Conservation (phyloP, 2,888 invertebrate species). For the Thecophora atra region DNA sequence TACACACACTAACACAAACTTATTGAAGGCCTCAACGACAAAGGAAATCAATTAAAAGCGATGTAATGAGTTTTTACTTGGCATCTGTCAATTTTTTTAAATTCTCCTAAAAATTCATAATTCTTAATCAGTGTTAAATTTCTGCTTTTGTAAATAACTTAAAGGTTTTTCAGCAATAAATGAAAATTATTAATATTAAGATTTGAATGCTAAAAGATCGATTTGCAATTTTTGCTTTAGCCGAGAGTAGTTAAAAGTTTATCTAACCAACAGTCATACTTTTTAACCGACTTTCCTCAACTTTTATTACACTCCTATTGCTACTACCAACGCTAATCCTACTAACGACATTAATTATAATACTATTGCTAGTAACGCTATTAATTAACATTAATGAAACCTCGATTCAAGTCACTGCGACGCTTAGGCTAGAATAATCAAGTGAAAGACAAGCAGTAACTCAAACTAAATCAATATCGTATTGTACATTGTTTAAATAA, state of each 20-base stretch:
- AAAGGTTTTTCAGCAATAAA: neutral
- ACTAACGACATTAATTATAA: conserved; percentile 4
- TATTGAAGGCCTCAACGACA: neutral
- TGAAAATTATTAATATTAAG: neutral
- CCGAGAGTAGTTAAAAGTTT: neutral
- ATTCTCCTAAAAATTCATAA: neutral
- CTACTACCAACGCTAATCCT: neutral
- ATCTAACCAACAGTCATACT: neutral
- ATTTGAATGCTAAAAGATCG: neutral
- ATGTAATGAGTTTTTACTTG: neutral
- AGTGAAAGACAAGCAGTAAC: conserved; percentile 43
- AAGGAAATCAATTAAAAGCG: conserved; percentile 21
- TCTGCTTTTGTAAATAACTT: neutral
- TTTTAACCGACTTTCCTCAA: neutral
- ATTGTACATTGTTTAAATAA: conserved; percentile 40
- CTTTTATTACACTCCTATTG: neutral
- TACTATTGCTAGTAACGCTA: conserved; percentile 6
- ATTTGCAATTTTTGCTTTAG: neutral
- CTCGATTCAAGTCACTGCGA: too few relatives aligned
- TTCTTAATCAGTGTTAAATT: neutral
- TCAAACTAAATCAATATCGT: conserved; percentile 31
- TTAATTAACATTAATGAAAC: too few relatives aligned
- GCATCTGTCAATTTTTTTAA: neutral
- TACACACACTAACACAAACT: conserved; percentile 25
- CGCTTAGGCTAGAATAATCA: conserved; percentile 59